Conservation (phyloP, 2,888 invertebrate genomes). For the Rhabditoides inermis region DNA sequence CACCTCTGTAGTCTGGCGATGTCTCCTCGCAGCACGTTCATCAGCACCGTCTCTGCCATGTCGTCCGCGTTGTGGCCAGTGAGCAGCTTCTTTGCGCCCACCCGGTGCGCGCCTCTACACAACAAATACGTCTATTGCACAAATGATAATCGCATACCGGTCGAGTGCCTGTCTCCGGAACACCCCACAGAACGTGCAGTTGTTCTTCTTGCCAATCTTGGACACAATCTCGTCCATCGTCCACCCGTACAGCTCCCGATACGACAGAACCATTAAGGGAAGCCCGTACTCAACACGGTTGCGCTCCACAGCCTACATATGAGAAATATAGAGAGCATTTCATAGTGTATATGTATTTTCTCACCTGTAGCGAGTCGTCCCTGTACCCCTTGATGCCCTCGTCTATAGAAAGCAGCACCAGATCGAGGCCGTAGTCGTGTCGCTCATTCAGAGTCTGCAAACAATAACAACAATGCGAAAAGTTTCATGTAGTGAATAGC, state of each 20-base stretch:
- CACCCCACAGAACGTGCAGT: conserved; percentile 67
- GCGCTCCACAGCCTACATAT: conserved; percentile 65
- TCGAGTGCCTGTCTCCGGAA: conserved; percentile 88
- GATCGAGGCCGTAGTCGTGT: conserved; percentile 78
- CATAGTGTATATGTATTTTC: background rate
- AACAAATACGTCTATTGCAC: conserved; percentile 53
- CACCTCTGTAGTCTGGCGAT: conserved; percentile 84
- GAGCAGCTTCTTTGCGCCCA: conserved; percentile 83
- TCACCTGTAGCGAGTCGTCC: conserved; percentile 87
- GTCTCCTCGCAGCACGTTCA: conserved; percentile 76
- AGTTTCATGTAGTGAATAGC: background rate
- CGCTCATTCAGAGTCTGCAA: conserved; percentile 76
- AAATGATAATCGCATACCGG: conserved; percentile 7
- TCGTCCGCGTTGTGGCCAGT: conserved; percentile 73
- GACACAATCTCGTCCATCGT: conserved; percentile 95
- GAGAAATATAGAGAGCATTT: no score
- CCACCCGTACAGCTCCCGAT: conserved; percentile 86
- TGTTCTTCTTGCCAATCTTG: conserved; percentile 74
- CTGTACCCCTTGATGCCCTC: conserved; percentile 83
- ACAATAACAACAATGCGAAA: background rate
- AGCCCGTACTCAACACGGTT: conserved; percentile 87
- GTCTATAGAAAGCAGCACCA: conserved; percentile 87
- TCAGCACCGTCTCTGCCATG: conserved; percentile 79
- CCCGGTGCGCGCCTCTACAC: conserved; percentile 80
- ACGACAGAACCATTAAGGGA: conserved; percentile 85